Evolutionary conservation across 2,113 vertebrate species (phyloP), one percentile per base, ranked within the genome.

Genomic region (Scomber japonicus): DNA sequence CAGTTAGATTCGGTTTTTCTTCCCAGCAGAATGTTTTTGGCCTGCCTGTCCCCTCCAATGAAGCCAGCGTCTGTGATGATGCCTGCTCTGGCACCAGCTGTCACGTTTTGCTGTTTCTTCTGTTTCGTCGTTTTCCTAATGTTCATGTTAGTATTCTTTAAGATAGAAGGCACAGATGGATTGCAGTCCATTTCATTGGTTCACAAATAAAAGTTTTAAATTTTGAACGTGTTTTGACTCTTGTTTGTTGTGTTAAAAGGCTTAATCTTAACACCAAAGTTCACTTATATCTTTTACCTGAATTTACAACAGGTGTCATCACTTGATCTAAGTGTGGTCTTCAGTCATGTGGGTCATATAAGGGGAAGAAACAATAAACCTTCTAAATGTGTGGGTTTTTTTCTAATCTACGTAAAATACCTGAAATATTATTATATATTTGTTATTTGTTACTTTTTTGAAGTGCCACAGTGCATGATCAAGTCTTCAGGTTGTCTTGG

Each of bases 191-290:
- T 73, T 80, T 78, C 74, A 85, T 88, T 89, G 69, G n/a, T 82
- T 91, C 81, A 84, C 65, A 80, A 93, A 93, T 93, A 92, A 93
- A 92, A 87, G 62, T 87, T 90, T 90, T 75, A 86, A 60, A 81
- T 87, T 87, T 90, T 90, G n/a, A 65, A 0, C n/a, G 10, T 54
- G 11, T 64, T 60, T 59, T 21, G 62, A 35, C 24, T 7, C 9
- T 19, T 71, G 50, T 55, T 35, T 1, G 1, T 35, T 35, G 31
- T 35, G 31, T 35, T 35, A 35, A 5, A 35, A 35, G 31, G 31
- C 31, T 35, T 35, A 8, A 35, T 35, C 31, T 35, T 35, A 35
- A 35, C 31, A 31, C 31, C 31, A 31, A 31, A 6, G 31, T 31
- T 3, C 31, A 31, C 31, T 31, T 31, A 31, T 31, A 31, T 3